Conservation (phyloP, 2,888 invertebrate genomes). For the Oligia strigilis region DNA sequence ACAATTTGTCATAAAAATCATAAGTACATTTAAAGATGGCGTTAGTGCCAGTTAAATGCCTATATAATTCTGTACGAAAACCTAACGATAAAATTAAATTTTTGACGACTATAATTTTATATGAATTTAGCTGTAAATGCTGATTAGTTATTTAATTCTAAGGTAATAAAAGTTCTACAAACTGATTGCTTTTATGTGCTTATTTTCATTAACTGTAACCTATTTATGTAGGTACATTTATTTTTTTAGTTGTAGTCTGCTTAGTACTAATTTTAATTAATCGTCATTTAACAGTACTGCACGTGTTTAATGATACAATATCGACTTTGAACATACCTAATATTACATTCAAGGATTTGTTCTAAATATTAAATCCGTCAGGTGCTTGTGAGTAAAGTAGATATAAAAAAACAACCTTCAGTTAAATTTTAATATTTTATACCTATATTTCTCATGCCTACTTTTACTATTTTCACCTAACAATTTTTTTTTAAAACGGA, state of each 20-base stretch:
- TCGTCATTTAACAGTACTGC: slow-evolving; percentile 27
- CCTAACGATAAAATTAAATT: background rate
- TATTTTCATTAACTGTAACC: slow-evolving; percentile 16
- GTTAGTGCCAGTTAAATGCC: background rate
- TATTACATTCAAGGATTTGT: slow-evolving; percentile 46
- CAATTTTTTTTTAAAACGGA: background rate
- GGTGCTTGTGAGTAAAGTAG: slow-evolving; percentile 10
- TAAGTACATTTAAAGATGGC: background rate
- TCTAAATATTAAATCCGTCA: slow-evolving; percentile 36
- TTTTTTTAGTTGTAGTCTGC: background rate
- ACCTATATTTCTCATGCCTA: background rate
- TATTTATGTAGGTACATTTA: background rate
- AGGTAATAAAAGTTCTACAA: background rate
- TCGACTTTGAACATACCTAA: background rate
- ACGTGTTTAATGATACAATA: slow-evolving; percentile 48
- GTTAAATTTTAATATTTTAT: background rate
- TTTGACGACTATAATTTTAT: background rate
- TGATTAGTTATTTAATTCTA: background rate
- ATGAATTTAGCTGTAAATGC: background rate
- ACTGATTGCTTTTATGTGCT: background rate
- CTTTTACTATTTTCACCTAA: background rate
- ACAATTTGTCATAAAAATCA: slow-evolving; percentile 13
- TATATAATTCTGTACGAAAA: background rate
- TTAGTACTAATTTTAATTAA: slow-evolving; percentile 30
- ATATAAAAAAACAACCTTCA: background rate